Conservation (phyloP, 2,113 vertebrate genomes). For the Percopsis transmontana region DNA sequence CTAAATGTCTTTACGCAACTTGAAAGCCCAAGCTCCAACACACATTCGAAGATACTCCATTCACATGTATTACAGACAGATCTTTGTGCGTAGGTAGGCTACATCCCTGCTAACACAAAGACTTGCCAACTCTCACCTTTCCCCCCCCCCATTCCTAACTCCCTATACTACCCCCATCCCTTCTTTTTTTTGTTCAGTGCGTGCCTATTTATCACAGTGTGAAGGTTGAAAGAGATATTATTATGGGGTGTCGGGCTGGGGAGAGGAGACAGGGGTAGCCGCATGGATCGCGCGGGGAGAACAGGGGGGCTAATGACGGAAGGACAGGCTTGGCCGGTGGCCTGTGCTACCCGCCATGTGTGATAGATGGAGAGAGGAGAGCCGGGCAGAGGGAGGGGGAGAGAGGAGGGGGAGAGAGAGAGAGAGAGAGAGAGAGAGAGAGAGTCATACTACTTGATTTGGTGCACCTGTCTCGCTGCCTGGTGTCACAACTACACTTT, state of each 20-base stretch:
- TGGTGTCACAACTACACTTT: background rate
- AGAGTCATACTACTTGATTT: conserved; percentile 24
- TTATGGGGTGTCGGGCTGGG: conserved; percentile 91
- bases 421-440: conserved; percentile 1
- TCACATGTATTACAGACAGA: too few relatives aligned
- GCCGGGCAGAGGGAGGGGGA: conserved; percentile 66
- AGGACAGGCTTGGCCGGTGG: conserved; percentile 99
- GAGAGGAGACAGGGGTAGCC: conserved; percentile 99
- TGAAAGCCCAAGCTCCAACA: too few relatives aligned
- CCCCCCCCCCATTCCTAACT: conserved; percentile 73
- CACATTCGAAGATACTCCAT: too few relatives aligned
- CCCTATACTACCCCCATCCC: conserved; percentile 79
- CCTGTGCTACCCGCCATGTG: conserved; percentile 90
- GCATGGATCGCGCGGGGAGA: conserved; percentile 99
- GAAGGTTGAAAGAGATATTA: conserved; percentile 99
- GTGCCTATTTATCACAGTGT: conserved; percentile 99
- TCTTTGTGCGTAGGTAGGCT: too few relatives aligned
- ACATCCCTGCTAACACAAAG: background rate
- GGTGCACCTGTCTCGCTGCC: conserved; percentile 43
- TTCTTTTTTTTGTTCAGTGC: conserved; percentile 95
- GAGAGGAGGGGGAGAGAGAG: conserved; percentile 8
- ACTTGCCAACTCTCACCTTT: conserved; percentile 72
- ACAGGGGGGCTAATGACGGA: conserved; percentile 95
- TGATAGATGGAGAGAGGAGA: conserved; percentile 99
- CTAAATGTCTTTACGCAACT: too few relatives aligned